These are phyloP conservation scores for Alosa alosa DNA, from an alignment of 2,113 vertebrate species.

Conservation along the genomic window DNA sequence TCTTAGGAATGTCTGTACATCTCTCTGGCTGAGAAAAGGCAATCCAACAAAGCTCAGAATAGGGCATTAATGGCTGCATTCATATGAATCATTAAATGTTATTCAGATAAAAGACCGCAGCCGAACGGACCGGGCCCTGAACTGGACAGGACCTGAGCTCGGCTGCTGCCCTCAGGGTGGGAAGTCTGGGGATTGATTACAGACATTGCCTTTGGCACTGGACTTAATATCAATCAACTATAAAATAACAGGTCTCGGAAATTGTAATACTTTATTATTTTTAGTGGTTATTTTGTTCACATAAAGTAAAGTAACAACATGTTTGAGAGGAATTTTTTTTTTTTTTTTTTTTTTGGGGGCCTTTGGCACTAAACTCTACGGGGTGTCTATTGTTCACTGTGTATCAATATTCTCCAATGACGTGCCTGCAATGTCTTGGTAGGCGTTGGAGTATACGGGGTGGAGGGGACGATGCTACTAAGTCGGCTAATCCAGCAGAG, in stretches of 20 bases:
- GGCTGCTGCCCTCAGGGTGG: not conserved
- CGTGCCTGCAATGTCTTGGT: too few species aligned
- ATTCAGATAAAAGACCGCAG: not conserved
- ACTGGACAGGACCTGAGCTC: not conserved
- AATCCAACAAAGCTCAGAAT: conserved; percentile 5
- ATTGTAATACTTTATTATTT: not conserved
- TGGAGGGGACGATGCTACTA: too few species aligned
- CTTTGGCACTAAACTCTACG: too few species aligned
- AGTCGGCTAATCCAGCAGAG: too few species aligned
- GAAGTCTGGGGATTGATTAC: not conserved
- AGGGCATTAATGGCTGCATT: not conserved
- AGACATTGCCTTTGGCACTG: not conserved
- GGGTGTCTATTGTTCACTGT: too few species aligned
- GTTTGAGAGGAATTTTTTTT: not conserved
- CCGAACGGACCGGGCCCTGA: not conserved
- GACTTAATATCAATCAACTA: not conserved
- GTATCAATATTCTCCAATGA: too few species aligned
- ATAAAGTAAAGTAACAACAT: not conserved
- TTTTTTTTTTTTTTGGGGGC: not conserved
- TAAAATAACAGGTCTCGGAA: not conserved
- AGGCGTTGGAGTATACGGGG: too few species aligned
- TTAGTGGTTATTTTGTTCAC: not conserved
- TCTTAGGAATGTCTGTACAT: not conserved
- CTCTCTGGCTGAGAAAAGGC: not conserved
- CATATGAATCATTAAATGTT: not conserved